Percentiles rank a stretch among this genome's conserved stretches.
Evolutionary conservation across 37 sponge, comb jelly and placozoan species (phyloP).

Genomic region (Chondrosia reniformis): DNA sequence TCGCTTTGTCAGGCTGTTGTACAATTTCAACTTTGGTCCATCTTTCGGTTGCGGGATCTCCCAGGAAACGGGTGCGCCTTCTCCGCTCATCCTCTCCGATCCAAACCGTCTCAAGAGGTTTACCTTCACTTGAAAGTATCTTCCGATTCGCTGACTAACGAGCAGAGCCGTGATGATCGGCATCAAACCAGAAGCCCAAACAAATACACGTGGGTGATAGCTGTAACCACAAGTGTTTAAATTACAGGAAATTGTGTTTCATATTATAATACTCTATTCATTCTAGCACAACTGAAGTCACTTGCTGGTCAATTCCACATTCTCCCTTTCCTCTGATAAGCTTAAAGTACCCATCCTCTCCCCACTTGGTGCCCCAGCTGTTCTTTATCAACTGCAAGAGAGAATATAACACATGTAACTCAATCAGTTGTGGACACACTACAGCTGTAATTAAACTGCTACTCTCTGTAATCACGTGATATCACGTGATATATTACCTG

Average conservation of each 20-base stretch:
- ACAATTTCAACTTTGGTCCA: slow-evolving; percentile 31
- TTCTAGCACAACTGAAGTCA: slow-evolving; percentile 68
- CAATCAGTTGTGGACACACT: too few species aligned
- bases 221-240: not conserved
- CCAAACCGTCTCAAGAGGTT: too few species aligned
- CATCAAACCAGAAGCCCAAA: not conserved
- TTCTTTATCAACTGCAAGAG: slow-evolving; percentile 15
- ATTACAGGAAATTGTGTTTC: not conserved
- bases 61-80: not conserved
- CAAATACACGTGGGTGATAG: too few species aligned
- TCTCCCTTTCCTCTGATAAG: slow-evolving; percentile 66
- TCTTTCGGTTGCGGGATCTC: not conserved
- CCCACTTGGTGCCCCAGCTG: slow-evolving; percentile 89
- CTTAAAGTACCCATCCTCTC: slow-evolving; percentile 75
- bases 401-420: not conserved
- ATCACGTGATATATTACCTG: too few species aligned
- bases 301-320: slow-evolving; percentile 74
- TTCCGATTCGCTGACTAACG: not conserved
- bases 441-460: too few species aligned
- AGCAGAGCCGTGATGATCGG: slow-evolving; percentile 22
- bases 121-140: too few species aligned
- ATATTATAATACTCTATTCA: slow-evolving; percentile 9
- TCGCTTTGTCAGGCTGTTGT: slow-evolving; percentile 55
- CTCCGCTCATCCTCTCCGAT: not conserved
- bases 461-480: too few species aligned